A percentile compares a stretch with the other conserved stretches of the same genome.
These are phyloP conservation scores for Fratercula arctica DNA, from an alignment of 2,797 vertebrate genomes.

Conservation along the genomic window DNA sequence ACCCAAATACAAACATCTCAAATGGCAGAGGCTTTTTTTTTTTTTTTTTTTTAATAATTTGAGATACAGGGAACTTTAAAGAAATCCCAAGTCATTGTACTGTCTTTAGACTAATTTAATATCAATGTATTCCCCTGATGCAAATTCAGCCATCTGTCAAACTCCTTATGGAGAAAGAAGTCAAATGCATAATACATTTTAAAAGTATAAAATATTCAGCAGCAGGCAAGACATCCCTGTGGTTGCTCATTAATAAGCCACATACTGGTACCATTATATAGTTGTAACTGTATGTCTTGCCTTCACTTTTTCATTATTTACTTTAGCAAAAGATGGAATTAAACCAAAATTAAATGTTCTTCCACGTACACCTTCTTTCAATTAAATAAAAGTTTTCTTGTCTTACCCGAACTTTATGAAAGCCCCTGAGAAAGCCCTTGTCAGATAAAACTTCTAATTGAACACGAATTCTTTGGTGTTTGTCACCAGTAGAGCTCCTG, in stretches of 20 bases:
- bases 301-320: background rate
- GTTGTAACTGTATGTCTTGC: background rate
- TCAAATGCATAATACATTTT: constrained; percentile 7
- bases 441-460: background rate
- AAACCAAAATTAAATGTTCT: background rate
- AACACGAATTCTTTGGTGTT: background rate
- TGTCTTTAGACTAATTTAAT: background rate
- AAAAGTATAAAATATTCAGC: background rate
- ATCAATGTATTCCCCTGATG: background rate
- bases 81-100: background rate
- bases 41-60: background rate
- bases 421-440: background rate
- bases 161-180: background rate
- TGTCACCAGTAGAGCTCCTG: background rate
- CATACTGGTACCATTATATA: background rate
- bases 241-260: background rate
- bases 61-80: background rate
- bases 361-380: background rate
- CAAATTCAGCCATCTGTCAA: constrained; percentile 24
- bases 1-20: background rate
- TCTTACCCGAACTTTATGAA: background rate
- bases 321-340: background rate
- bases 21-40: background rate
- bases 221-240: background rate
- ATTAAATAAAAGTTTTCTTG: background rate